These are phyloP conservation scores for Kryphioiulus occultus DNA, from an alignment of 2,888 invertebrate genomes.

Conservation along the genomic window DNA sequence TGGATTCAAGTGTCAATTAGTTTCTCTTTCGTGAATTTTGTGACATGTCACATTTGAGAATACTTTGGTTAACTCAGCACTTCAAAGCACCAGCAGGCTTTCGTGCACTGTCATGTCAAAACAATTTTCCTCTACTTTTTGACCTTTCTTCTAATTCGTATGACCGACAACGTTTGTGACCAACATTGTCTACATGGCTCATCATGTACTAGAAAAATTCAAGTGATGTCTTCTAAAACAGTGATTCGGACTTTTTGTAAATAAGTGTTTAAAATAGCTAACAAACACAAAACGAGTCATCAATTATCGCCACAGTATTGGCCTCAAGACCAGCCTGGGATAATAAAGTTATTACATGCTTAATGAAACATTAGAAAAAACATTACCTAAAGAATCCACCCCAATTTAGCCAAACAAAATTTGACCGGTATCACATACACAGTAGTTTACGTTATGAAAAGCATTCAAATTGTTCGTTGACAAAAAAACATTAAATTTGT, in stretches of 20 bases:
- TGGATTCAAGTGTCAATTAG: no score
- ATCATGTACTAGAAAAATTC: neutral
- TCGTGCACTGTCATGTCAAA: neutral
- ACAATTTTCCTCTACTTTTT: neutral
- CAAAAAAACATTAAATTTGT: no score
- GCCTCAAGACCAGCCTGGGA: neutral
- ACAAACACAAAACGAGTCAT: neutral
- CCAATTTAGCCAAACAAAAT: no score
- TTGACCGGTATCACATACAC: no score
- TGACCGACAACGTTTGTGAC: neutral
- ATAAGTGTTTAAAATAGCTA: neutral
- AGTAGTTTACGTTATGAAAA: no score
- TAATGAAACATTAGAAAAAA: no score
- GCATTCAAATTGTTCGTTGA: no score
- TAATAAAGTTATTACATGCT: neutral
- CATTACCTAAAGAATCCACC: no score
- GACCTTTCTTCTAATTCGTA: neutral
- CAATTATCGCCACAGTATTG: neutral
- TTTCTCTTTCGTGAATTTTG: no score
- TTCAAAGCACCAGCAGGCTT: neutral
- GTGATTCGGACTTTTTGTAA: neutral
- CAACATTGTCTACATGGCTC: neutral
- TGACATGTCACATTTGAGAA: neutral
- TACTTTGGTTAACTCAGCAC: neutral
- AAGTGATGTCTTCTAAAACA: neutral